phyloP scores from a whole-genome alignment of 1,140 invertebrate genomes.

The Bradysia coprophila region DNA sequence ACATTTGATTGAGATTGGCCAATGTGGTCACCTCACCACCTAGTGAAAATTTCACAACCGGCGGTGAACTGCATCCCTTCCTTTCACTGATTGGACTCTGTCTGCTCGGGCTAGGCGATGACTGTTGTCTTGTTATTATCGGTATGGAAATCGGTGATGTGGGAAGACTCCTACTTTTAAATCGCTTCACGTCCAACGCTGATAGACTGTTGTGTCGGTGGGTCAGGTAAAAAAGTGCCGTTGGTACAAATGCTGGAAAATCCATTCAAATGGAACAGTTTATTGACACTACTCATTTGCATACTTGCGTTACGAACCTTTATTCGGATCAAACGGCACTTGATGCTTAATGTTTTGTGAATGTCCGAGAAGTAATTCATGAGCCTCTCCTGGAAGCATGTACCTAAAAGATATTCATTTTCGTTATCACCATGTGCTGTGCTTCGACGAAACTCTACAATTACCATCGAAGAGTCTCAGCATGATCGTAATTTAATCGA shows the following conservation, averaged over 20 bases:
- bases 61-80: neutral
- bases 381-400: slow-evolving; percentile 58
- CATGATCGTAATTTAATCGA: slow-evolving; percentile 39
- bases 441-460: too few species aligned
- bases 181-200: slow-evolving; percentile 33
- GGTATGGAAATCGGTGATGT: neutral
- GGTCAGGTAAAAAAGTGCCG: neutral
- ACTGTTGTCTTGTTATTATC: slow-evolving; percentile 1
- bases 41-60: slow-evolving; percentile 1
- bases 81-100: too few species aligned
- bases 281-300: too few species aligned
- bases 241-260: neutral
- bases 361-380: slow-evolving; percentile 47
- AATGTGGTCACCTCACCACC: slow-evolving; percentile 1
- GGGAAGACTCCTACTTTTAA: slow-evolving; percentile 6
- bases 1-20: neutral
- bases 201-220: slow-evolving; percentile 37
- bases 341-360: slow-evolving; percentile 54
- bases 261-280: too few species aligned
- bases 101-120: neutral
- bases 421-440: too few species aligned
- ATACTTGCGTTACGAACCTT: too few species aligned
- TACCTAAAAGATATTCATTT: too few species aligned
- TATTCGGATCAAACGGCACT: slow-evolving; percentile 47
- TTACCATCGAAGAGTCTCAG: slow-evolving; percentile 58